Conservation (phyloP, 2,113 vertebrate species). For the Emydocephalus ijimae region DNA sequence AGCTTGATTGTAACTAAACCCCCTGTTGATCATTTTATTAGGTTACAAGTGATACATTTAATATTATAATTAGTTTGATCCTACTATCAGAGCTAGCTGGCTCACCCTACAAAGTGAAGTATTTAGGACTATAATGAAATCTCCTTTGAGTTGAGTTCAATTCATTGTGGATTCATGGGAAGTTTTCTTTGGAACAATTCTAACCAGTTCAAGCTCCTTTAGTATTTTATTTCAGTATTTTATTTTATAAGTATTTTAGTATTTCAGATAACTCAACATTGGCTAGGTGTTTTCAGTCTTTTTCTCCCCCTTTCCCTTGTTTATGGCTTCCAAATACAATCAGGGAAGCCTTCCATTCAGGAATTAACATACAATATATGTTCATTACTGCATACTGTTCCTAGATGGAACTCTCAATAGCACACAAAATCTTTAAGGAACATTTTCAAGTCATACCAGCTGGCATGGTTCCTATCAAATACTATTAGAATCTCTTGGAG, state of each 20-base stretch:
- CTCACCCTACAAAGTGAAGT: not conserved
- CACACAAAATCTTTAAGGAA: not conserved
- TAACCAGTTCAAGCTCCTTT: not conserved
- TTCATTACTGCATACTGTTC: not conserved
- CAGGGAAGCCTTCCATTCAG: not conserved
- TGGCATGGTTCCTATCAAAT: not conserved
- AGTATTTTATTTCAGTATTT: not conserved
- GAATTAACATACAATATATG: not conserved
- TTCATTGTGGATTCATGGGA: not conserved
- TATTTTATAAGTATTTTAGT: not conserved
- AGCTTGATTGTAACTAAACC: not conserved
- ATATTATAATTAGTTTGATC: not conserved
- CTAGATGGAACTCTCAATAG: not conserved
- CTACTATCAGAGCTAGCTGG: not conserved
- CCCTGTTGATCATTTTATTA: not conserved
- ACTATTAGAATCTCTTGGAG: not conserved
- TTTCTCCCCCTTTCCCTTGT: not conserved
- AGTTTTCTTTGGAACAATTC: not conserved
- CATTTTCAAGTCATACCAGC: not conserved
- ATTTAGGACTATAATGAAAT: not conserved
- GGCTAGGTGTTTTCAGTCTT: not conserved
- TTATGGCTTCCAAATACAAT: not conserved
- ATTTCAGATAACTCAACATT: not conserved
- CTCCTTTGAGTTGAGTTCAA: not conserved
- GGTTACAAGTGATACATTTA: not conserved